Evolutionary conservation across 2,888 invertebrate species (phyloP).

Genomic region (Eupithecia centaureata): DNA sequence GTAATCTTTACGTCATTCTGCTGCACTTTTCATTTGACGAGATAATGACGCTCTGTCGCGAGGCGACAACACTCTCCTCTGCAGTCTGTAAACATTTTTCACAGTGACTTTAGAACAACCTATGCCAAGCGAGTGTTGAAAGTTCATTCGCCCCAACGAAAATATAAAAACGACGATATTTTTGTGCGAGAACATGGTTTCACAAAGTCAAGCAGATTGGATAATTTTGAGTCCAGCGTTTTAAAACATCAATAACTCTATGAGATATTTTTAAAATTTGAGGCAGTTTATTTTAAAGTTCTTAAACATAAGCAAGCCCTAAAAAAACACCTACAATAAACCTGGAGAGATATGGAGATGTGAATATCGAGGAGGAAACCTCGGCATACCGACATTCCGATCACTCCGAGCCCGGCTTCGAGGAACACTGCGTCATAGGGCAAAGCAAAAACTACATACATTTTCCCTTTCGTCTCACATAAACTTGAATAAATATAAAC

Average conservation of each 20-base stretch:
- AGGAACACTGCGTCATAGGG: slow-evolving; percentile 69
- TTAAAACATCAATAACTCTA: not conserved
- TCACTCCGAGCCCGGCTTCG: slow-evolving; percentile 61
- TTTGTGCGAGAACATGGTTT: slow-evolving; percentile 41
- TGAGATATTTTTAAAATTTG: not conserved
- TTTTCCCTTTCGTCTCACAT: slow-evolving; percentile 74
- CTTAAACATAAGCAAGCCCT: not conserved
- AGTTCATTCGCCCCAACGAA: slow-evolving; percentile 45
- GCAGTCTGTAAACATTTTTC: slow-evolving; percentile 42
- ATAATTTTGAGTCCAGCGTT: not conserved
- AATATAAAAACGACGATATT: slow-evolving; percentile 44
- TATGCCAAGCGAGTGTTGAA: slow-evolving; percentile 40
- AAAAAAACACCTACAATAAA: slow-evolving; percentile 28
- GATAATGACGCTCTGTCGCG: slow-evolving; percentile 35
- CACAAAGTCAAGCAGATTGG: slow-evolving; percentile 33
- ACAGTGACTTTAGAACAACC: slow-evolving; percentile 46
- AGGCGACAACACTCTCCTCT: slow-evolving; percentile 20
- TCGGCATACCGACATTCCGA: slow-evolving; percentile 61
- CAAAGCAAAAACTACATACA: slow-evolving; percentile 69
- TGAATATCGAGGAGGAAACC: slow-evolving; percentile 50
- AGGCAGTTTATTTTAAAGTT: not conserved
- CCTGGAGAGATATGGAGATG: slow-evolving; percentile 34
- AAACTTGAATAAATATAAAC: slow-evolving; percentile 23
- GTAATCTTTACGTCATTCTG: slow-evolving; percentile 46
- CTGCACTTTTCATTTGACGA: slow-evolving; percentile 48